Percentiles rank a stretch among this genome's conserved stretches.
Evolutionary conservation across 2,113 vertebrate genomes (phyloP).

Genomic region (Neodon shergylaensis): DNA sequence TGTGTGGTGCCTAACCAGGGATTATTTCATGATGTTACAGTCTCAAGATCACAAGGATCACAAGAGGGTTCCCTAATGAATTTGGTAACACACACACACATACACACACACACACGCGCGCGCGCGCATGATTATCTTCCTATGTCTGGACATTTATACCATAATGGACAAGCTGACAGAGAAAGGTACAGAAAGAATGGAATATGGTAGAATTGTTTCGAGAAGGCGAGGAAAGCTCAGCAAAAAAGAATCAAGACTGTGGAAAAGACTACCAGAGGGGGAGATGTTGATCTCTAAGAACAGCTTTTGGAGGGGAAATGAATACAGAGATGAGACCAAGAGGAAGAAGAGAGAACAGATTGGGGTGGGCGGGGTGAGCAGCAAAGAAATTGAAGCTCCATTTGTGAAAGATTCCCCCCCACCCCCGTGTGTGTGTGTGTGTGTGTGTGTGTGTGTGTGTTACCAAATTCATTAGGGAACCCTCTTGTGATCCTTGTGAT

Average conservation of each 20-base stretch:
- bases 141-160: constrained; percentile 7
- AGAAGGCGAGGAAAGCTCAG: neutral
- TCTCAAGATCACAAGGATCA: neutral
- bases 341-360: constrained; percentile 74
- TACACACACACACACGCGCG: too few species aligned
- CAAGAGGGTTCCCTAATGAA: constrained; percentile 22
- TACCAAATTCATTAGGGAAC: constrained; percentile 23
- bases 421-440: too few species aligned
- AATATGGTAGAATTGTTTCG: constrained; percentile 31
- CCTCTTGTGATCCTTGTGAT: neutral
- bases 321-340: constrained; percentile 64
- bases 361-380: constrained; percentile 74
- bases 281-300: constrained; percentile 23
- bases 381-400: constrained; percentile 68
- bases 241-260: constrained; percentile 25
- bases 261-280: neutral
- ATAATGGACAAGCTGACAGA: neutral
- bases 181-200: constrained; percentile 20
- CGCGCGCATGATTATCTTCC: neutral
- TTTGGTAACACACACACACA: neutral
- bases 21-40: neutral
- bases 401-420: constrained; percentile 55
- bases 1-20: too few species aligned
- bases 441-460: too few species aligned
- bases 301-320: constrained; percentile 43